Evolutionary conservation across 2,888 invertebrate species (phyloP).

Genomic region (Volucella bombylans): DNA sequence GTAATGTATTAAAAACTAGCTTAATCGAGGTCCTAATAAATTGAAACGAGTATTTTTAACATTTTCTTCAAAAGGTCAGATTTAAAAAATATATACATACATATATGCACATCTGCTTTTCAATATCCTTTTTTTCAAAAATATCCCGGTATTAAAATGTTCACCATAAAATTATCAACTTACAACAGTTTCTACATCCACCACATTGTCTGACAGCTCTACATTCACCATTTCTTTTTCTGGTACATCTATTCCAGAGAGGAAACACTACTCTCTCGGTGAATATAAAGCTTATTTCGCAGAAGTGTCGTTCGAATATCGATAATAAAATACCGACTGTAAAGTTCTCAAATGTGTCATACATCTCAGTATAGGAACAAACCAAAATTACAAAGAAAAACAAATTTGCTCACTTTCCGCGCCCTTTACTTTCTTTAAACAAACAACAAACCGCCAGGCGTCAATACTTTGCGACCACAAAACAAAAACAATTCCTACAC

Average conservation of each 20-base stretch:
- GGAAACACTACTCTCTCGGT: conserved; percentile 12
- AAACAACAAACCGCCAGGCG: background rate
- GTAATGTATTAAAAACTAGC: no score
- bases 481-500: background rate
- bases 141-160: conserved; percentile 3
- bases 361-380: background rate
- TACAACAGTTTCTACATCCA: conserved; percentile 40
- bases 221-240: conserved; percentile 14
- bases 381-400: background rate
- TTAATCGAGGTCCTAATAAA: no score
- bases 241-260: background rate
- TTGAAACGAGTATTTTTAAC: no score
- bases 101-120: background rate
- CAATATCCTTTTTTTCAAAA: background rate
- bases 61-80: no score
- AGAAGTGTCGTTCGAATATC: conserved; percentile 29
- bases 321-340: conserved; percentile 25
- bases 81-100: background rate
- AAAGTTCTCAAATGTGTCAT: conserved; percentile 1
- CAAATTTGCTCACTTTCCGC: background rate
- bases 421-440: background rate
- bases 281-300: conserved; percentile 22
- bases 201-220: conserved; percentile 34
- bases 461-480: background rate
- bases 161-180: conserved; percentile 24